Evolutionary conservation across 1,140 invertebrate genomes (phyloP).

Genomic region (Caenorhabditis remanei): DNA sequence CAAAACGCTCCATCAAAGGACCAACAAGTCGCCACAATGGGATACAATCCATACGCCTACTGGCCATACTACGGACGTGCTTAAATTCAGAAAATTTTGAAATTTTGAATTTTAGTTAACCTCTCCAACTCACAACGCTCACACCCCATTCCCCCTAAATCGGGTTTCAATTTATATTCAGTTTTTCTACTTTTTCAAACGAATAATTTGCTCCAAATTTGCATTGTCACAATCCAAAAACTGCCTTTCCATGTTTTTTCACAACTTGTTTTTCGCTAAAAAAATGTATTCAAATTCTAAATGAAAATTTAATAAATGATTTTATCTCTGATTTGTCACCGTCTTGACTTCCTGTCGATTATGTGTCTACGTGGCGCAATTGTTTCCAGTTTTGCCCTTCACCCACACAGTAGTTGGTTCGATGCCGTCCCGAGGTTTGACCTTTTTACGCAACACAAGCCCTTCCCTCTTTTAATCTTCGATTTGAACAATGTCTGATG

Average conservation of each 20-base stretch:
- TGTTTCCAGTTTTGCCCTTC: too few species aligned
- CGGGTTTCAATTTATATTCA: slow-evolving; percentile 30
- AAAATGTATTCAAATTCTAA: too few species aligned
- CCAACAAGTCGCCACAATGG: slow-evolving; percentile 65
- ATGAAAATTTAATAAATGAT: too few species aligned
- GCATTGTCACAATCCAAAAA: slow-evolving; percentile 32
- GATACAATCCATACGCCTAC: slow-evolving; percentile 68
- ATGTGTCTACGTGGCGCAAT: too few species aligned
- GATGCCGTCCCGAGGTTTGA: too few species aligned
- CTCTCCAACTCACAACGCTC: slow-evolving; percentile 12
- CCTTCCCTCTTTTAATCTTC: not conserved
- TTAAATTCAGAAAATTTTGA: slow-evolving; percentile 20
- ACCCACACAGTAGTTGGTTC: too few species aligned
- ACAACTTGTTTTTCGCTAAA: not conserved
- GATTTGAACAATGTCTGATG: not conserved
- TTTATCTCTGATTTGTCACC: too few species aligned
- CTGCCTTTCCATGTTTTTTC: slow-evolving; percentile 9
- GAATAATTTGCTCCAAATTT: slow-evolving; percentile 27
- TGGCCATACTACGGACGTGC: slow-evolving; percentile 69
- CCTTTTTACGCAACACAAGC: not conserved
- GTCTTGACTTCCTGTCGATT: too few species aligned
- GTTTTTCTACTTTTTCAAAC: not conserved
- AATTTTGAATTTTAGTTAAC: not conserved
- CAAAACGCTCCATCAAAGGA: slow-evolving; percentile 61
- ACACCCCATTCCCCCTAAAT: slow-evolving; percentile 46